These are phyloP conservation scores for Yoshiicerus persimilis DNA, from an alignment of 1,140 invertebrate genomes.

Conservation along the genomic window DNA sequence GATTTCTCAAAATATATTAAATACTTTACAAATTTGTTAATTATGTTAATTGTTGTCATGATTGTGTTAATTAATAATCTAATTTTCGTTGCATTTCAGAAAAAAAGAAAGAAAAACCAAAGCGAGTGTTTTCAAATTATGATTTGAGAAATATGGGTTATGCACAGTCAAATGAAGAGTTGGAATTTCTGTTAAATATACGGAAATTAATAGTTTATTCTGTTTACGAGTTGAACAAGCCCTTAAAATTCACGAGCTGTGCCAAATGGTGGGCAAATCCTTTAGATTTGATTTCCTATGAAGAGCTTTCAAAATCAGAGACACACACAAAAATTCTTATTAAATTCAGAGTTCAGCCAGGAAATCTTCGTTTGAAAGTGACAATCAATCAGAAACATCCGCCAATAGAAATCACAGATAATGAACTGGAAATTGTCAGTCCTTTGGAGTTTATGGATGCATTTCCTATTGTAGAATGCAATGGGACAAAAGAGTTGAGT, in stretches of 20 bases:
- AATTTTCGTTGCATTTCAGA: no score
- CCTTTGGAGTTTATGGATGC: background rate
- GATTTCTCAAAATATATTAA: no score
- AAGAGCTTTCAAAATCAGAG: background rate
- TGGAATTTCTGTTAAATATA: background rate
- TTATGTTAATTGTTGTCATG: no score
- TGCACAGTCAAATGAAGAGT: background rate
- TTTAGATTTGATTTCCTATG: background rate
- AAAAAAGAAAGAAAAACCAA: background rate
- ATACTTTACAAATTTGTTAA: no score
- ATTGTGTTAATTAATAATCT: no score
- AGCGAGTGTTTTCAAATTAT: background rate
- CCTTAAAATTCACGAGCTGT: background rate
- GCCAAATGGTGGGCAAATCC: conserved; percentile 31
- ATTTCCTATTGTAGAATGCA: background rate
- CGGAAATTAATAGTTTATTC: conserved; percentile 9
- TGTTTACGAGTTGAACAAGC: background rate
- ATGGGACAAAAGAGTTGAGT: background rate
- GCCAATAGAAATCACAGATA: background rate
- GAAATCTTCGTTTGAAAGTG: background rate
- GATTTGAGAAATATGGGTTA: background rate
- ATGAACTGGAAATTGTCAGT: background rate
- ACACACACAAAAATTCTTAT: background rate
- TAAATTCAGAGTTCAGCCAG: conserved; percentile 6
- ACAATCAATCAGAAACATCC: background rate